Evolutionary conservation across 2,113 vertebrate species (phyloP).

Genomic region (Pelecanus crispus): DNA sequence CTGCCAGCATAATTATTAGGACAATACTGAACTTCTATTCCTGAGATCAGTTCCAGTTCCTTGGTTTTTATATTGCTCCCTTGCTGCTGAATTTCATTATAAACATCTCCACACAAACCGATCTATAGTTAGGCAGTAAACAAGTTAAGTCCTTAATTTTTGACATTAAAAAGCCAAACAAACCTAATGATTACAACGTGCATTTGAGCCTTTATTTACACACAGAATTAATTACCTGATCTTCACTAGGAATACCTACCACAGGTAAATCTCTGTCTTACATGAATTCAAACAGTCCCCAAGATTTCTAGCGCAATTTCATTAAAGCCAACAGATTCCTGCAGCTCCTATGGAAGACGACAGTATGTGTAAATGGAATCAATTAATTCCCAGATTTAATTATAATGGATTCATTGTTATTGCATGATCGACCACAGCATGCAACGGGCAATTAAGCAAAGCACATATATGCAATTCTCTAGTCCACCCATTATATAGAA

Average conservation of each 20-base stretch:
- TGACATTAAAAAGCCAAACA: slow-evolving; percentile 37
- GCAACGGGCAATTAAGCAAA: slow-evolving; percentile 25
- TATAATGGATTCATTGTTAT: slow-evolving; percentile 49
- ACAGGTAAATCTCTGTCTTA: not conserved
- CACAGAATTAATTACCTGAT: not conserved
- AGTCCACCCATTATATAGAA: not conserved
- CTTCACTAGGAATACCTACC: not conserved
- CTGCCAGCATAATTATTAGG: slow-evolving; percentile 60
- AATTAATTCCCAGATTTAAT: slow-evolving; percentile 57
- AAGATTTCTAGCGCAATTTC: not conserved
- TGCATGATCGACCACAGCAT: slow-evolving; percentile 28
- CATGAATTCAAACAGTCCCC: not conserved
- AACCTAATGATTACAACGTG: not conserved
- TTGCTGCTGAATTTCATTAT: slow-evolving; percentile 58
- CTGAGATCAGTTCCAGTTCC: slow-evolving; percentile 49
- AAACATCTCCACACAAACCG: slow-evolving; percentile 38
- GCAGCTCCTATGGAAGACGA: not conserved
- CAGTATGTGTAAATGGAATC: slow-evolving; percentile 33
- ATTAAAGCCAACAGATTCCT: not conserved
- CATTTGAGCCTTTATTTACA: not conserved
- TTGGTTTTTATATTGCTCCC: slow-evolving; percentile 63
- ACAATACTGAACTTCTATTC: slow-evolving; percentile 55
- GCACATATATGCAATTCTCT: not conserved
- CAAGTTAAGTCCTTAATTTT: slow-evolving; percentile 30
- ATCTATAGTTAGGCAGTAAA: slow-evolving; percentile 53